Base-by-base conservation (phyloP, 2,113 vertebrate species). In the Tachysurus fulvidraco region DNA sequence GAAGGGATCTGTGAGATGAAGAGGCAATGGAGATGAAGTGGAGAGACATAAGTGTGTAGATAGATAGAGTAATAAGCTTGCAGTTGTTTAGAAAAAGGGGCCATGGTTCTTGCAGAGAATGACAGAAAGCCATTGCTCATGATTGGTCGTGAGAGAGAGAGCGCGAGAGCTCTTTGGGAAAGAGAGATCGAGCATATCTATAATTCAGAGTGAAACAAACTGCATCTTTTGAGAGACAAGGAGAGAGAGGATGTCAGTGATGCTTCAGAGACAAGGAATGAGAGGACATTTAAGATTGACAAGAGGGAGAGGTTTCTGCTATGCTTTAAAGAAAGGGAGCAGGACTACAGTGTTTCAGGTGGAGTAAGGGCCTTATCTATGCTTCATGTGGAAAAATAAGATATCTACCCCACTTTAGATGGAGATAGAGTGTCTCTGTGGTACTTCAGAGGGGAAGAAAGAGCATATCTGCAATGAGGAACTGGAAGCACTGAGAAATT, bases 151-250 rank as follows among this genome's bases (percentile, higher is more conserved):
- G 16, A 23, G 41, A 81, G 81, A 11, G 9, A 36, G 60, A 78
- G 44, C 28, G 13, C 25, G 23, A 46, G 30, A 23, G 41, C 46
- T 50, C 46, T 50, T 23, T 50, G 21, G 44, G 46, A 19, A 16
- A 83, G 52, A 30, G 28, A 84, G n/a, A n/a, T n/a, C n/a, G n/a
- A 73, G 50, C 71, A 74, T 74, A 16, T 74, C 19, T 25, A 77
- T 77, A 77, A 44, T 52, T 77, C 23, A 77, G 46, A 77, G 71
- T 23, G 4, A 46, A 8, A n/a, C 10, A 11, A 10, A 64, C 25
- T n/a, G 25, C 25, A 64, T 12, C 62, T 25, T 9, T 64, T n/a
- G 11, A n/a, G 62, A 64, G 2, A 64, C 25, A n/a, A 19, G 28
- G 65, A 30, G 28, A 69, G 28, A 5, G n/a, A 28, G 16, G 23